These are phyloP conservation scores for Clunio marinus DNA, from an alignment of 2,888 invertebrate species.

Conservation along the genomic window DNA sequence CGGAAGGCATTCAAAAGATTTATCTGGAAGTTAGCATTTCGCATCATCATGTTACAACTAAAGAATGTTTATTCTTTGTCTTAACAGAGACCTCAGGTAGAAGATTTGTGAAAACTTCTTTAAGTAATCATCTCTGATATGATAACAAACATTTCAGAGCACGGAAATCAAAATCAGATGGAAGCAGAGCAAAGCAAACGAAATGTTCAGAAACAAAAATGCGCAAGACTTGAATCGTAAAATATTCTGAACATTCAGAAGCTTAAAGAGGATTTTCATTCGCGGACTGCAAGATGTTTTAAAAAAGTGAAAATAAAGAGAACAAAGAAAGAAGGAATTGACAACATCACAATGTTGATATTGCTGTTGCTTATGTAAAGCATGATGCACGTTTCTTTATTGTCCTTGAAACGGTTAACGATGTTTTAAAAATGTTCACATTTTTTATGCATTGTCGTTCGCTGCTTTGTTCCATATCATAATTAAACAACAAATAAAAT, in stretches of 20 bases:
- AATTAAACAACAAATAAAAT: not conserved
- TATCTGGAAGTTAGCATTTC: not conserved
- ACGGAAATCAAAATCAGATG: not conserved
- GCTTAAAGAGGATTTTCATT: too few relatives aligned
- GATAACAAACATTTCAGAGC: not conserved
- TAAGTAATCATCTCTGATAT: not conserved
- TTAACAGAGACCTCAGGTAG: not conserved
- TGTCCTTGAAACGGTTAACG: constrained; percentile 7
- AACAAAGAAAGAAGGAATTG: too few relatives aligned
- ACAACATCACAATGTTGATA: too few relatives aligned
- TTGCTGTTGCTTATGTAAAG: too few relatives aligned
- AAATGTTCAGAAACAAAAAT: not conserved
- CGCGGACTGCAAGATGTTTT: too few relatives aligned
- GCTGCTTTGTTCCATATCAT: not conserved
- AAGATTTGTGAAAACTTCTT: not conserved
- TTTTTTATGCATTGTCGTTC: not conserved
- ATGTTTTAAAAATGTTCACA: constrained; percentile 6
- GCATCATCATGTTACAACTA: not conserved
- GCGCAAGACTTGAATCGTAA: not conserved
- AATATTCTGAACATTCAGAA: too few relatives aligned
- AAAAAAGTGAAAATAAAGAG: too few relatives aligned
- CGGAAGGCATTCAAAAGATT: not conserved
- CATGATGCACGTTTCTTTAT: too few relatives aligned
- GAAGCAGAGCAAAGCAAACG: not conserved
- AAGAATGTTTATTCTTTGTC: not conserved